These are phyloP conservation scores for Pseudopipra pipra DNA, from an alignment of 2,113 vertebrate species.

Conservation along the genomic window DNA sequence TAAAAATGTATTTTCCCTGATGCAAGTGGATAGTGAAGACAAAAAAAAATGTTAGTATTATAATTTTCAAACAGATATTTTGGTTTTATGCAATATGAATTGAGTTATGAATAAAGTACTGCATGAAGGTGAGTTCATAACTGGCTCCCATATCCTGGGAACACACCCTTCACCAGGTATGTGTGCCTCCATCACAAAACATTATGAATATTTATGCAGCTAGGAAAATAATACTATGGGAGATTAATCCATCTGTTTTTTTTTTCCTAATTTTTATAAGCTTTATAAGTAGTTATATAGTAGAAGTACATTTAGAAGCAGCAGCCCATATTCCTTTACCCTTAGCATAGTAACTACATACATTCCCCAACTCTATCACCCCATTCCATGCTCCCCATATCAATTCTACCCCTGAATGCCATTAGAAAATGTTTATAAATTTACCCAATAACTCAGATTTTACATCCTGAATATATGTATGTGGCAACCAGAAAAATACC, in stretches of 20 bases:
- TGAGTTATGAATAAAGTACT: not conserved
- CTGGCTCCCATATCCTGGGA: not conserved
- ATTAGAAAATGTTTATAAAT: not conserved
- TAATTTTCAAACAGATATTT: not conserved
- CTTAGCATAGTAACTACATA: no score
- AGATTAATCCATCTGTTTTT: not conserved
- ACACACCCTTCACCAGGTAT: not conserved
- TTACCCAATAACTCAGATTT: not conserved
- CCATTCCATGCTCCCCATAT: no score
- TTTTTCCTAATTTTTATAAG: no score
- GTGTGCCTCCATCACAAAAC: not conserved
- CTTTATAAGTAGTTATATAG: no score
- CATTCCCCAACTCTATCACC: no score
- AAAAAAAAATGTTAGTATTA: not conserved
- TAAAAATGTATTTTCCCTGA: not conserved
- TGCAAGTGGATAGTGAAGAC: not conserved
- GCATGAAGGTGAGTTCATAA: not conserved
- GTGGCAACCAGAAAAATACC: not conserved
- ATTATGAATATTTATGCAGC: not conserved
- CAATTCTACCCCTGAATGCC: no score
- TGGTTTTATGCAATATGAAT: not conserved
- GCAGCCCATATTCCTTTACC: no score
- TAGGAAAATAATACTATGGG: not conserved
- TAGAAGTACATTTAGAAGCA: no score
- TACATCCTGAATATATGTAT: not conserved